Percentiles rank a stretch among this genome's conserved stretches.
Evolutionary conservation across 1,140 invertebrate species (phyloP).

Genomic region (Diprion similis): DNA sequence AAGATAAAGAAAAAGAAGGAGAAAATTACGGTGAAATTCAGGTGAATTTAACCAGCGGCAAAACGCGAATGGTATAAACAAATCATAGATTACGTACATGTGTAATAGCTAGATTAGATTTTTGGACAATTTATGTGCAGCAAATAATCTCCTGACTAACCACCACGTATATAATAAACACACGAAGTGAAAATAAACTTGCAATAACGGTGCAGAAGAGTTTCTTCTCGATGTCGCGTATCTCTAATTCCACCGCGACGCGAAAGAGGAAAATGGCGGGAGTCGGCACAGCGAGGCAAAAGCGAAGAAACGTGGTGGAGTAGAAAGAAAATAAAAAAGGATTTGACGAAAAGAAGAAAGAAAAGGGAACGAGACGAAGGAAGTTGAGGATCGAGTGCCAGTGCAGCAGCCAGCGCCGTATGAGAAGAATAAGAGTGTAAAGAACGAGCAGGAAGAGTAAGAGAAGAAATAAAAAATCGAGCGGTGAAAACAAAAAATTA

Average conservation of each 20-base stretch:
- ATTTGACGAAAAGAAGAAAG: neutral
- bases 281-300: neutral
- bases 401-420: too few species aligned
- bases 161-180: too few species aligned
- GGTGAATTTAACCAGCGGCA: too few species aligned
- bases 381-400: too few species aligned
- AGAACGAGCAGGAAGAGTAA: constrained; percentile 18
- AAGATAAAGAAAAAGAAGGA: too few species aligned
- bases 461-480: constrained; percentile 19
- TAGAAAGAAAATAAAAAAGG: neutral
- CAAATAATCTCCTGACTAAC: too few species aligned
- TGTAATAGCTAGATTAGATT: too few species aligned
- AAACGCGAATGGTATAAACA: too few species aligned
- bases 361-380: too few species aligned
- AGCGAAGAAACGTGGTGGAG: neutral
- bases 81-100: too few species aligned
- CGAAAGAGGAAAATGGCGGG: neutral
- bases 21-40: too few species aligned
- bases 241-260: neutral
- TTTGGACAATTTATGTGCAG: too few species aligned
- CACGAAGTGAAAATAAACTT: constrained; percentile 27
- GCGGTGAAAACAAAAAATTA: constrained; percentile 16
- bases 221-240: neutral
- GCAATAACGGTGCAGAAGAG: constrained; percentile 27
- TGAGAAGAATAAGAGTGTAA: constrained; percentile 16